phyloP scores from a whole-genome alignment of 2,113 vertebrate species.

The Ophthalmolycus amberensis region DNA sequence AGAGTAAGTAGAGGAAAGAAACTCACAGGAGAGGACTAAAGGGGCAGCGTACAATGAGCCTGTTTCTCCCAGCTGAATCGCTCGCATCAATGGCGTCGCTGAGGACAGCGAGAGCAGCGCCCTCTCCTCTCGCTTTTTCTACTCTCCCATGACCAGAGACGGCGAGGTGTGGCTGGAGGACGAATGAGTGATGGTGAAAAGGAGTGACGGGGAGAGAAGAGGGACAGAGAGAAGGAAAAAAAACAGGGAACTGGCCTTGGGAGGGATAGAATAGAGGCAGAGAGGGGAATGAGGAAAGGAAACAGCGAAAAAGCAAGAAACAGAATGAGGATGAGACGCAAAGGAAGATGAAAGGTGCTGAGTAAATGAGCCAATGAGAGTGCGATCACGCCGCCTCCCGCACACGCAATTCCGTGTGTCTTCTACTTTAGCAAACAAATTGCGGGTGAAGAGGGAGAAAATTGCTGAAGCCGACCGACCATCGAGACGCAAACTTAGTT shows the following conservation, averaged over 20 bases:
- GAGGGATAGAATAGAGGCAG: conserved; percentile 30
- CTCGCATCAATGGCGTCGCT: conserved; percentile 47
- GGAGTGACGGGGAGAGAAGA: conserved; percentile 44
- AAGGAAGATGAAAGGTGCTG: conserved; percentile 20
- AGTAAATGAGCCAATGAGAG: not conserved
- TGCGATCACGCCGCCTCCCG: not conserved
- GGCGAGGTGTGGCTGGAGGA: conserved; percentile 62
- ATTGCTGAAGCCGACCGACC: conserved; percentile 21
- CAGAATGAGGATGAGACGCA: conserved; percentile 28
- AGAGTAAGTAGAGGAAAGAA: conserved; percentile 15
- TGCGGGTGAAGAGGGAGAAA: conserved; percentile 8
- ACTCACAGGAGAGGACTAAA: conserved; percentile 7
- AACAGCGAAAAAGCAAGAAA: conserved; percentile 9
- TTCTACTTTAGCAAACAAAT: conserved; percentile 12
- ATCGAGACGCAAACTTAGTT: conserved; percentile 26
- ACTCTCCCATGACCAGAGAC: conserved; percentile 49
- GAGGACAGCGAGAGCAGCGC: conserved; percentile 11
- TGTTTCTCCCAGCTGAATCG: conserved; percentile 39
- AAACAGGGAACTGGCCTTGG: conserved; percentile 49
- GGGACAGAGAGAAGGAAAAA: conserved; percentile 15
- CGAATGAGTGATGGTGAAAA: conserved; percentile 55
- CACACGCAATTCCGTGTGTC: not conserved
- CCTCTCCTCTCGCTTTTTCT: conserved; percentile 37
- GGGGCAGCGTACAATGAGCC: conserved; percentile 2
- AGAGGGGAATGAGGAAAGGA: conserved; percentile 32